Conservation (phyloP, 1,140 invertebrate genomes). For the Acromyrmex heyeri region DNA sequence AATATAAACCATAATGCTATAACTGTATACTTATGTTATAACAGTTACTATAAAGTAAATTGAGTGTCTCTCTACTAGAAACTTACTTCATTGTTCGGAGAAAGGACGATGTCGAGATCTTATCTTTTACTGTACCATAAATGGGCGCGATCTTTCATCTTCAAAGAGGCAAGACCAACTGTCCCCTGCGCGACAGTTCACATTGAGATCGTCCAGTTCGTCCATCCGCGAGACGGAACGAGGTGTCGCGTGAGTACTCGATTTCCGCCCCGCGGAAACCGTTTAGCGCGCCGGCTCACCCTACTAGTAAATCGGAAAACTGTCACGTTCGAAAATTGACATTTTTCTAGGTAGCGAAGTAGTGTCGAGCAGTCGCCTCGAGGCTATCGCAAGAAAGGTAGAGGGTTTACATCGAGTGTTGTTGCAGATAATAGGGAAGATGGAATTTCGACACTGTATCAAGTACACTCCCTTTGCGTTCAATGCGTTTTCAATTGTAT, state of each 20-base stretch:
- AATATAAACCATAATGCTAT: neutral
- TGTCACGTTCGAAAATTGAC: slow-evolving; percentile 77
- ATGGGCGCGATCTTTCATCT: slow-evolving; percentile 55
- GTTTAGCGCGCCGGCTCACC: slow-evolving; percentile 10
- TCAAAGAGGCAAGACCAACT: slow-evolving; percentile 40
- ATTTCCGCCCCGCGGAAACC: slow-evolving; percentile 71
- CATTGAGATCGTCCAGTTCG: slow-evolving; percentile 51
- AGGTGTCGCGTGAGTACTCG: slow-evolving; percentile 66
- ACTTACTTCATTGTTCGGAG: slow-evolving; percentile 2
- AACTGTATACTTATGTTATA: neutral
- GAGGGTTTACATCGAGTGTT: neutral
- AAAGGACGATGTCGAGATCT: slow-evolving; percentile 26
- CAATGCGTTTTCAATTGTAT: neutral
- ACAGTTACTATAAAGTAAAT: slow-evolving; percentile 4
- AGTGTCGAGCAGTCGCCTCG: slow-evolving; percentile 38
- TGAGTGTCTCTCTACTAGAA: neutral
- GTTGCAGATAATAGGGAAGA: slow-evolving; percentile 15
- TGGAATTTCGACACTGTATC: slow-evolving; percentile 54
- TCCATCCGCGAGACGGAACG: slow-evolving; percentile 62
- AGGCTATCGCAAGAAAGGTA: slow-evolving; percentile 8
- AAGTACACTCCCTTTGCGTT: neutral
- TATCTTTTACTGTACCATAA: slow-evolving; percentile 39
- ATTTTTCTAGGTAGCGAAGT: slow-evolving; percentile 61
- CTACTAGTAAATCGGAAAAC: slow-evolving; percentile 78
- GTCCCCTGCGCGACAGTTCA: slow-evolving; percentile 30